Evolutionary conservation across 2,113 vertebrate genomes (phyloP).

Genomic region (Silurus glanis): DNA sequence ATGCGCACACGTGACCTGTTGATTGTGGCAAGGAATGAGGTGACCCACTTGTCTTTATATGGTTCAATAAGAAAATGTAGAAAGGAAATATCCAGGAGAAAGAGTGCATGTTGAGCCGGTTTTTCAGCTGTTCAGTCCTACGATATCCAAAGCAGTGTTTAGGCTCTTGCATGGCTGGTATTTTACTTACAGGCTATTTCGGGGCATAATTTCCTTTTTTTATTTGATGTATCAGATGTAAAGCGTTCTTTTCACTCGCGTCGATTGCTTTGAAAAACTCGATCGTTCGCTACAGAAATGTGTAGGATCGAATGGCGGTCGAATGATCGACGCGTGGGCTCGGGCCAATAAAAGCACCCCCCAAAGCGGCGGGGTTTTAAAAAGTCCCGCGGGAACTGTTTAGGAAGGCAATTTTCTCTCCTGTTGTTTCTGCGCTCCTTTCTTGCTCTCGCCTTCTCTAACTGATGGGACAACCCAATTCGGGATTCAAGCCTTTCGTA

Average conservation of each 20-base stretch:
- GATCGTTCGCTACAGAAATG: background rate
- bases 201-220: background rate
- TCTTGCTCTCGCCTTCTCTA: conserved; percentile 26
- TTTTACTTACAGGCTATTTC: background rate
- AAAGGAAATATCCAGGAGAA: background rate
- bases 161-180: background rate
- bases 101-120: background rate
- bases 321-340: background rate
- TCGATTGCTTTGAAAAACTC: background rate
- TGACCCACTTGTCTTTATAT: conserved; percentile 19
- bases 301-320: too few relatives aligned
- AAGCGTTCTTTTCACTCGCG: background rate
- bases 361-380: background rate
- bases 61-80: background rate
- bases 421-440: background rate
- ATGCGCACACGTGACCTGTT: background rate
- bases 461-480: conserved; percentile 65
- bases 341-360: conserved; percentile 1
- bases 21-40: conserved; percentile 1
- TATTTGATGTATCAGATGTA: background rate
- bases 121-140: background rate
- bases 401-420: conserved; percentile 13
- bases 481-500: conserved; percentile 61
- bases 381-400: background rate
- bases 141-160: background rate